Conservation (phyloP, 2,797 vertebrate species). For the Danionella dracula region DNA sequence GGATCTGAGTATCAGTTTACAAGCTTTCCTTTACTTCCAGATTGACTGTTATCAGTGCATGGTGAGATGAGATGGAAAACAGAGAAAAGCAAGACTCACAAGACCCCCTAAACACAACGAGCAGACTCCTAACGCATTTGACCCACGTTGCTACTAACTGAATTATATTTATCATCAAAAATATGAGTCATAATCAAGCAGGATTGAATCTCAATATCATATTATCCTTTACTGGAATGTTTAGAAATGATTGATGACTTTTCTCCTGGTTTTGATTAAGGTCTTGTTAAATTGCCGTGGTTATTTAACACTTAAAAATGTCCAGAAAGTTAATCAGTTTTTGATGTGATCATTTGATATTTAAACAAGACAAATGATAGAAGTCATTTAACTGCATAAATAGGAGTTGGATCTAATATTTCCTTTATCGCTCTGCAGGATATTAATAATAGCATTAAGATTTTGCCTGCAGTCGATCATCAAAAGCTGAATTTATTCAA, state of each 20-base stretch:
- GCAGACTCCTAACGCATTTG: constrained; percentile 13
- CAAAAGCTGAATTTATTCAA: constrained; percentile 49
- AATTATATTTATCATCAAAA: constrained; percentile 20
- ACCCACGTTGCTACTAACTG: background rate
- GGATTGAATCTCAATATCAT: constrained; percentile 48
- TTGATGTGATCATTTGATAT: constrained; percentile 61
- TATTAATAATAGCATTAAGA: constrained; percentile 69
- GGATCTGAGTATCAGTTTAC: constrained; percentile 32
- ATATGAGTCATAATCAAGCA: background rate
- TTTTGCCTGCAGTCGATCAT: constrained; percentile 68
- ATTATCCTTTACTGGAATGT: constrained; percentile 43
- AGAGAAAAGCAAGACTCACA: constrained; percentile 22
- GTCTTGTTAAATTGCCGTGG: constrained; percentile 57
- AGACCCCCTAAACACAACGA: constrained; percentile 21
- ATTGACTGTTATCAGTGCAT: constrained; percentile 6
- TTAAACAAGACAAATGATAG: constrained; percentile 69
- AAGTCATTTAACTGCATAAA: constrained; percentile 64
- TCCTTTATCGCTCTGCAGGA: constrained; percentile 65
- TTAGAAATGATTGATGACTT: constrained; percentile 59
- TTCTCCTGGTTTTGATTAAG: constrained; percentile 53
- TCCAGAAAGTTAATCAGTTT: constrained; percentile 64
- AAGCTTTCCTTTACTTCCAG: constrained; percentile 6
- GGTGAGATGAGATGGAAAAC: constrained; percentile 26
- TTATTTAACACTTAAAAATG: constrained; percentile 61
- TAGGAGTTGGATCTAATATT: constrained; percentile 62